Base-by-base conservation (phyloP, 2,888 invertebrate species). In the Himalopsyche anomala region DNA sequence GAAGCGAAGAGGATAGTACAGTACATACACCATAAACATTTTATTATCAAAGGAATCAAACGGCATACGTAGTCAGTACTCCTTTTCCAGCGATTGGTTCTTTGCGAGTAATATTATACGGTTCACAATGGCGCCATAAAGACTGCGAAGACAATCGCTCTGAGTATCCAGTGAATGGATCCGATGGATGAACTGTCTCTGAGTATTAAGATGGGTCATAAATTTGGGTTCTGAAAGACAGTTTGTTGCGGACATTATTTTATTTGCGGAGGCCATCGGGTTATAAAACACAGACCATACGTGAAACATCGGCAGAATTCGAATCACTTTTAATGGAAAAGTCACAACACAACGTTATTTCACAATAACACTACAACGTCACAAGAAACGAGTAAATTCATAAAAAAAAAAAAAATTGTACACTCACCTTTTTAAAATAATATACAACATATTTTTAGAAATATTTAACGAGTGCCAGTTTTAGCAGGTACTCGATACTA, bases 61-160 rank as follows among this genome's bases (percentile, higher is more conserved):
- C 19, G 9, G 28, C 9, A 9, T 62, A 19, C 19, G 62, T 9
- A 19, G 62, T 62, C 62, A 19, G 62, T 62, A 62, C n/a, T 62
- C 9, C 62, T 19, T 19, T 62, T 62, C 62, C 19, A 11, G 62
- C 19, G 28, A 19, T 62, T 62, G 62, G 62, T 62, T 62, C 19
- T 62, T 62, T 19, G 11, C 62, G 19, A 62, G 62, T 62, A 62
- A 62, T 62, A 62, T 62, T 62, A 62, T 62, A 62, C 62, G 62
- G 28, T 62, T 19, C 62, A 62, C 62, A 62, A 62, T 62, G 62
- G 62, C 62, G 62, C 8, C 19, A 62, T n/a, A 62, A 62, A 62
- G 62, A 62, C 62, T 62, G 62, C 28, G 19, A 28, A 62, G 62
- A 62, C 19, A 62, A 62, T 62, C 62, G 62, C n/a, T 19, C 4